A percentile compares a stretch with the other conserved stretches of the same genome.
Conservation (phyloP, 1,140 invertebrate species). For the Psilanteris sp. region DNA sequence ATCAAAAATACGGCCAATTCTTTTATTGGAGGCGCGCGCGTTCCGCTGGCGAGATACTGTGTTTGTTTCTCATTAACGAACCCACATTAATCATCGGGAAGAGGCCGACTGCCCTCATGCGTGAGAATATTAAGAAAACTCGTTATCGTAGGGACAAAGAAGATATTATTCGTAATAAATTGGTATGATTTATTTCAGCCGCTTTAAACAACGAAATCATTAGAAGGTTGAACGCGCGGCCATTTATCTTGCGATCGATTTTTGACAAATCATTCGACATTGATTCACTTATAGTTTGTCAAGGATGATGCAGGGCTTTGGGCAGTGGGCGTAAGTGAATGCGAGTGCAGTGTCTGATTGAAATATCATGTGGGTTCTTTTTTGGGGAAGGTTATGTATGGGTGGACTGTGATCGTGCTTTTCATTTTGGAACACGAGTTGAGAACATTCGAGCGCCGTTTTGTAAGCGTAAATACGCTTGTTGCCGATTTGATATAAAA, state of each 20-base stretch:
- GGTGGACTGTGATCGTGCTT: background rate
- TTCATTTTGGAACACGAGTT: constrained; percentile 1
- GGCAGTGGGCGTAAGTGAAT: constrained; percentile 33
- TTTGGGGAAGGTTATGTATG: constrained; percentile 17
- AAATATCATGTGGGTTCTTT: constrained; percentile 44
- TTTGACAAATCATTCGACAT: constrained; percentile 63
- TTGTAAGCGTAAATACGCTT: too few relatives aligned
- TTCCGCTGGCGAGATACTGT: constrained; percentile 44
- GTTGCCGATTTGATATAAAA: too few relatives aligned
- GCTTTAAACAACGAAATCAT: constrained; percentile 59
- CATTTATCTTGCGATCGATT: constrained; percentile 60
- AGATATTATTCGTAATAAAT: constrained; percentile 63
- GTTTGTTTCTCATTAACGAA: constrained; percentile 78
- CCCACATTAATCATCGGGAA: constrained; percentile 75
- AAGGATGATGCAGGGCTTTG: constrained; percentile 39
- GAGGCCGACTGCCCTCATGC: constrained; percentile 48
- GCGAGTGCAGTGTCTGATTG: constrained; percentile 40
- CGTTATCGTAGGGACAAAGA: constrained; percentile 64
- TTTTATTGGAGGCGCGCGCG: too few relatives aligned
- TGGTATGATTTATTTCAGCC: constrained; percentile 61
- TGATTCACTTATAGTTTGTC: constrained; percentile 49
- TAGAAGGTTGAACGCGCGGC: constrained; percentile 26
- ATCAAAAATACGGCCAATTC: too few relatives aligned
- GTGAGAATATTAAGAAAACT: constrained; percentile 66
- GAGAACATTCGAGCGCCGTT: too few relatives aligned